A percentile compares a stretch with the other conserved stretches of the same genome.
Evolutionary conservation across 2,113 vertebrate species (phyloP).

Genomic region (Salvelinus alpinus): DNA sequence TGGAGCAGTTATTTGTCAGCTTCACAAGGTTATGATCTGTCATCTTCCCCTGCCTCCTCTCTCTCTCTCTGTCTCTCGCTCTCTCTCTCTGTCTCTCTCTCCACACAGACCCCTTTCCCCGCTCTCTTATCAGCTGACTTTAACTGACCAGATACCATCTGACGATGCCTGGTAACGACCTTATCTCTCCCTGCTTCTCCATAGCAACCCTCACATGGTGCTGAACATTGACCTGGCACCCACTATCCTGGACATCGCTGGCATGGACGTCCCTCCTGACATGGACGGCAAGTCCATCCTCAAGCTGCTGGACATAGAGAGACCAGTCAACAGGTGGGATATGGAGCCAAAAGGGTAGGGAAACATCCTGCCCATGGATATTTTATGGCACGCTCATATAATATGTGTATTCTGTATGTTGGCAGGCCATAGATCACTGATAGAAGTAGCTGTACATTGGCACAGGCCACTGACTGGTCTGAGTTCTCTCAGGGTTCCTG

Average conservation of each 20-base stretch:
- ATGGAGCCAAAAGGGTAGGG: not conserved
- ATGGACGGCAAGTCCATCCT: slow-evolving; percentile 97
- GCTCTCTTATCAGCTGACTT: not conserved
- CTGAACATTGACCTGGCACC: slow-evolving; percentile 96
- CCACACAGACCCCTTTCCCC: not conserved
- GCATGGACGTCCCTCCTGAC: slow-evolving; percentile 88
- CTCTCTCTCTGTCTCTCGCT: not conserved
- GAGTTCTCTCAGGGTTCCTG: too few species aligned
- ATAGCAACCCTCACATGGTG: slow-evolving; percentile 92
- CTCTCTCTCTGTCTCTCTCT: not conserved
- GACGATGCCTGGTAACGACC: not conserved
- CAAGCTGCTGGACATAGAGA: slow-evolving; percentile 86
- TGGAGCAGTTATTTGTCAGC: too few species aligned
- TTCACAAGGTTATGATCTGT: not conserved
- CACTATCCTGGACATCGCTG: slow-evolving; percentile 96
- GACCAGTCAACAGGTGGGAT: slow-evolving; percentile 82
- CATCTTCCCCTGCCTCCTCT: not conserved
- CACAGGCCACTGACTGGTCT: too few species aligned
- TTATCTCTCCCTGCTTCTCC: slow-evolving; percentile 25
- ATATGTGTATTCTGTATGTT: too few species aligned
- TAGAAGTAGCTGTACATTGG: not conserved
- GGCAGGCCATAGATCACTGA: not conserved
- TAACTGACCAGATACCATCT: not conserved
- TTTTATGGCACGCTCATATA: not conserved
- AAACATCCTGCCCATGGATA: too few species aligned